phyloP scores from a whole-genome alignment of 2,888 invertebrate species.

The Loripinus fragilis region DNA sequence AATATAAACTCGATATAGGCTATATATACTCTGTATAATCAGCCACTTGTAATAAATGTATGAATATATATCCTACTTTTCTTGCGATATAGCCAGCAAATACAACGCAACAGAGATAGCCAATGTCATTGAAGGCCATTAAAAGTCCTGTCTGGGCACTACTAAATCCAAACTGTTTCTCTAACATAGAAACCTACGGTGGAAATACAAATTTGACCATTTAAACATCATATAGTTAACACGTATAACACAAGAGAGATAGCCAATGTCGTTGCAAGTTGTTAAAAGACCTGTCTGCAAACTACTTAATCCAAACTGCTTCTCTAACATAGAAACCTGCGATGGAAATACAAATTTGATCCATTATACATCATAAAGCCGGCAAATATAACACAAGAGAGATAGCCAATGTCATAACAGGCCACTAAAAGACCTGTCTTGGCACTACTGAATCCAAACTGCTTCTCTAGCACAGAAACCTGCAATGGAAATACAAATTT shows the following conservation, averaged over 20 bases:
- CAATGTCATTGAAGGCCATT: constrained; percentile 78
- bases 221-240: constrained; percentile 69
- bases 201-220: too few species aligned
- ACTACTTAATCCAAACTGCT: constrained; percentile 71
- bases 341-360: constrained; percentile 25
- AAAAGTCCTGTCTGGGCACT: constrained; percentile 74
- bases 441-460: constrained; percentile 71
- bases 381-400: constrained; percentile 62
- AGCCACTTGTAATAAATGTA: too few species aligned
- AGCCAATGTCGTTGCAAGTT: constrained; percentile 76
- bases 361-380: constrained; percentile 63
- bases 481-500: constrained; percentile 44
- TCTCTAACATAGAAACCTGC: constrained; percentile 74
- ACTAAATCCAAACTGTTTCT: constrained; percentile 76
- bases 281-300: constrained; percentile 71
- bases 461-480: constrained; percentile 73
- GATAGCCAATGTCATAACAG: constrained; percentile 75
- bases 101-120: constrained; percentile 66
- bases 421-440: constrained; percentile 72
- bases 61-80: constrained; percentile 33
- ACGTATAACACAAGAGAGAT: constrained; percentile 62
- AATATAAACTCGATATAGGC: too few species aligned
- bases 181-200: constrained; percentile 72
- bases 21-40: too few species aligned
- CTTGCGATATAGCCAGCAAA: constrained; percentile 65